A percentile compares a stretch with the other conserved stretches of the same genome.
Evolutionary conservation across 2,113 vertebrate genomes (phyloP).

Genomic region (Tychaedon coryphoeus): DNA sequence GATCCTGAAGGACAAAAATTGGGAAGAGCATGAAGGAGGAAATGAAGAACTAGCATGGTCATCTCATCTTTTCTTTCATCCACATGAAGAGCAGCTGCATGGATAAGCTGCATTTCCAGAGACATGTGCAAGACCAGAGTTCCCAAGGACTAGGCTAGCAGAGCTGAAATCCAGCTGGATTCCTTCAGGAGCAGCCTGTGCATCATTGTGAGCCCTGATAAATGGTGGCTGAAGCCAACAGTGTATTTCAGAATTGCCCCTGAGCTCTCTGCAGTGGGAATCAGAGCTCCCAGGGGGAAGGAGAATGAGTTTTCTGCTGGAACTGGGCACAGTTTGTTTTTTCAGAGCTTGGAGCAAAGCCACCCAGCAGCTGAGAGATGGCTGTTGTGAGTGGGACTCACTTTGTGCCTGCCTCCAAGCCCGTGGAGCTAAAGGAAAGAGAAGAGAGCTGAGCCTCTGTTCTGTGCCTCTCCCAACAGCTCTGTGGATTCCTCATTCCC

Average conservation of each 20-base stretch:
- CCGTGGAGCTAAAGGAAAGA: not conserved
- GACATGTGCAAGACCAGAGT: not conserved
- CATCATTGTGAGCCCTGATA: not conserved
- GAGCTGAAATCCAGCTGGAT: not conserved
- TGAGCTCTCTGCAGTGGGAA: not conserved
- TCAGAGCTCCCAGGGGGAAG: not conserved
- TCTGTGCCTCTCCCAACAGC: not conserved
- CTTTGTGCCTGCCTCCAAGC: not conserved
- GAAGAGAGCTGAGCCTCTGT: not conserved
- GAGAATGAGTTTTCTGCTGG: not conserved
- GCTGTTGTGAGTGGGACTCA: not conserved
- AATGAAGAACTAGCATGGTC: not conserved
- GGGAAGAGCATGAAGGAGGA: not conserved
- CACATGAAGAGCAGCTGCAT: not conserved
- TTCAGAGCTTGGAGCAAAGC: not conserved
- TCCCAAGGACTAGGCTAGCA: not conserved
- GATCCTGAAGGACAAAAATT: not conserved
- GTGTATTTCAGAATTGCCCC: not conserved
- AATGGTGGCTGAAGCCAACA: not conserved
- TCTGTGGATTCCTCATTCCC: not conserved
- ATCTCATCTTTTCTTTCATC: not conserved
- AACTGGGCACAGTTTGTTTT: not conserved
- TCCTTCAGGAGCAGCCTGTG: not conserved
- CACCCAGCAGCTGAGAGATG: not conserved
- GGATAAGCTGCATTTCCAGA: not conserved